phyloP scores from a whole-genome alignment of 1,140 invertebrate genomes.

The Rhopalosiphum maidis region DNA sequence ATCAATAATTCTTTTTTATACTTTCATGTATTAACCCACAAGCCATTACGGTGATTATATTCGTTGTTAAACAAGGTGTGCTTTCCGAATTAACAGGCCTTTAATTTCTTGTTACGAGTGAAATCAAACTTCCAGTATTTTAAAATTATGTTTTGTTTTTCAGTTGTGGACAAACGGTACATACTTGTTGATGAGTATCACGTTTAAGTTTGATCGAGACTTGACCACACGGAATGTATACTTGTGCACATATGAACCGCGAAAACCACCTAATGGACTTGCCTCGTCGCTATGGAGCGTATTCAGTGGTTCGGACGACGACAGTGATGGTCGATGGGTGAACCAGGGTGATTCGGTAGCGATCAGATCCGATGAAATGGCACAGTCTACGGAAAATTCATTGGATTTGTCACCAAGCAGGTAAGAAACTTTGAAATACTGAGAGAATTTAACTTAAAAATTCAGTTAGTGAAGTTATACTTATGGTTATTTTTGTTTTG shows the following conservation, averaged over 20 bases:
- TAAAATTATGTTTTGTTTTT: constrained; percentile 6
- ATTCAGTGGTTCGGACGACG: background rate
- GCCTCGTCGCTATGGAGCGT: background rate
- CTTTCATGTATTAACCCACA: background rate
- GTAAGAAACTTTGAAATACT: background rate
- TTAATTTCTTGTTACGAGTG: background rate
- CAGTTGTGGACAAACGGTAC: constrained; percentile 46
- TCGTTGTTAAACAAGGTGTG: background rate
- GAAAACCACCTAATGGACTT: background rate
- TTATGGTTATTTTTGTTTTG: background rate
- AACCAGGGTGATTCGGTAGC: constrained; percentile 42
- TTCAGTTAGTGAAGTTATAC: background rate
- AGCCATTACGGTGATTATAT: background rate
- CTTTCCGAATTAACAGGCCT: background rate
- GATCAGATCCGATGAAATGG: background rate
- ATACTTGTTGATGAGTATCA: constrained; percentile 23
- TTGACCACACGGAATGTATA: constrained; percentile 18
- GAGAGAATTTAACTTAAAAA: background rate
- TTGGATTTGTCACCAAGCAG: background rate
- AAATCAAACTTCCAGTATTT: background rate
- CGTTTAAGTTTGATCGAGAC: constrained; percentile 38
- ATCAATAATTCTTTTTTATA: background rate
- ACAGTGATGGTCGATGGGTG: constrained; percentile 8
- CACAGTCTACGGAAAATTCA: background rate
- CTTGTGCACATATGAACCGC: background rate